Evolutionary conservation across 23 tunicate genomes (phyloP).

Genomic region (Botrylloides violaceus): DNA sequence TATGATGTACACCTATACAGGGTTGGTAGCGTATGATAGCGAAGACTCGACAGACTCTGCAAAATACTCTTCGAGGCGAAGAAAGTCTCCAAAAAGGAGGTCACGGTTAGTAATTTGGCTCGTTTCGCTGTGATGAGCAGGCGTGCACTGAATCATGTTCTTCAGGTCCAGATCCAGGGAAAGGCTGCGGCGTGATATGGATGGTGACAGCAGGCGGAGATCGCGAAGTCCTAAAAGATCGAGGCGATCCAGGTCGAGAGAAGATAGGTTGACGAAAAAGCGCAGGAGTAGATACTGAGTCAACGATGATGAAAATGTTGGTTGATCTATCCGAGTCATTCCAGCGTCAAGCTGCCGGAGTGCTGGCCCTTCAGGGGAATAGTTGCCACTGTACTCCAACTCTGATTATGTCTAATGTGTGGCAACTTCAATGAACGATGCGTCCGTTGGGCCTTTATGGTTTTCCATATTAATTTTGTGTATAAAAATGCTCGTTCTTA

Average conservation of each 20-base stretch:
- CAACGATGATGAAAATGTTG: no score
- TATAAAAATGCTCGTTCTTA: no score
- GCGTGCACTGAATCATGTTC: constrained; percentile 3
- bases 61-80: constrained; percentile 19
- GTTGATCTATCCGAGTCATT: no score
- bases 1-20: constrained; percentile 18
- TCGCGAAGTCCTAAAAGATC: constrained; percentile 68
- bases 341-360: no score
- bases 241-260: constrained; percentile 59
- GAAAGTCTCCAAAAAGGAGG: constrained; percentile 28
- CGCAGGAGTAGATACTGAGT: constrained; percentile 46
- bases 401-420: no score
- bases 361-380: no score
- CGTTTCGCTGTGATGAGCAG: constrained; percentile 9
- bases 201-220: constrained; percentile 34
- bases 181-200: constrained; percentile 25
- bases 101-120: background rate
- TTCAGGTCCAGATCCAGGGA: constrained; percentile 49
- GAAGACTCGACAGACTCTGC: constrained; percentile 76
- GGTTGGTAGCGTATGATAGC: constrained; percentile 69
- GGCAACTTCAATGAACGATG: no score
- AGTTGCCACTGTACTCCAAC: no score
- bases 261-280: constrained; percentile 59
- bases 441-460: no score
- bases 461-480: no score